Base-by-base conservation (phyloP, 2,113 vertebrate genomes). In the Pleuronectes platessa region DNA sequence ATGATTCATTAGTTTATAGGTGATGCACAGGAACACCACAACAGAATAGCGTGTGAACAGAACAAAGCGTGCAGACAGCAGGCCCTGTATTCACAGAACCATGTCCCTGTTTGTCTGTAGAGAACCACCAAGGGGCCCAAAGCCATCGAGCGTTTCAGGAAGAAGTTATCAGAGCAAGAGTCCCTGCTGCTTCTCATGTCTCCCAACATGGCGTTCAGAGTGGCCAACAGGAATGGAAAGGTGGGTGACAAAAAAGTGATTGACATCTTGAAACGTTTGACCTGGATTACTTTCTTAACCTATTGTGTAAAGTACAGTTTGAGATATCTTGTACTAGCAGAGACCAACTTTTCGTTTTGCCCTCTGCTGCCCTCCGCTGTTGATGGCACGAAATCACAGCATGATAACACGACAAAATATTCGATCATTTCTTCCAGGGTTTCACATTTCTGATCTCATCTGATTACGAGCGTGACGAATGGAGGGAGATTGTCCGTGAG, bases 361-460 rank as follows among this genome's bases (percentile, higher is more conserved):
- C 51, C 56, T 84, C 37, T 89, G 82, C 78, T 79, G 85, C 89
- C 86, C 79, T 42, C 91, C 91, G 81, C 73, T 90, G 89, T 58
- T 74, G 18, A 40, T 1, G n/a, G 15, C 0, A 0, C 20, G 8
- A 40, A 62, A 64, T 54, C 54, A 60, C 71, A 75, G 26, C 11
- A 64, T 14, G 27, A 47, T 1, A 13, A 35, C 11, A 4, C n/a
- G 15, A 17, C 7, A 68, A 31, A 17, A 17, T 2, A 1, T 11
- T 5, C 13, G 1, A 18, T 59, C 2, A 3, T 79, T 4, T 63
- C 61, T 84, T 54, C 18, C 31, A 98, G 97, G 95, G 96, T 74
- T 97, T 98, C 86, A 97, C 95, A 0, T 97, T 98, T 80, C 94
- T 98, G 65, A 97, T 97, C 74, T 98, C 97, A 0, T 98, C 97